These are phyloP conservation scores for Cepaea nemoralis DNA, from an alignment of 1,140 invertebrate species.

Conservation along the genomic window DNA sequence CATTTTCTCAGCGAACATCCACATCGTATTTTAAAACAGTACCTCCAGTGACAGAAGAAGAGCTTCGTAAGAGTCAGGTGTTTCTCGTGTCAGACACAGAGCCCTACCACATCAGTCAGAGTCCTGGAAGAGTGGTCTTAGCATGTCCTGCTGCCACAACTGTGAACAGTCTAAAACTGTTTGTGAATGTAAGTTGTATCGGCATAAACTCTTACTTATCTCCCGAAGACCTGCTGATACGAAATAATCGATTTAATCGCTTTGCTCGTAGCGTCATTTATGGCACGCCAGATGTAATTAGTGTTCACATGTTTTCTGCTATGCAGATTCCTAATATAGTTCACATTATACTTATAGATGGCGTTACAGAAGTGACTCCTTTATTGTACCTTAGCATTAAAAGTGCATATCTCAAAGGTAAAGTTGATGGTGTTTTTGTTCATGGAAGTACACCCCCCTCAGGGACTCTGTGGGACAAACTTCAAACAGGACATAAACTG, in stretches of 20 bases:
- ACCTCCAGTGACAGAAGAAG: constrained; percentile 8
- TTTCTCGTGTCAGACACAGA: constrained; percentile 21
- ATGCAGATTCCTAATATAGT: constrained; percentile 30
- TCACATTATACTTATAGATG: constrained; percentile 33
- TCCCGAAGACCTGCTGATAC: background rate
- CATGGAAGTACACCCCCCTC: constrained; percentile 3
- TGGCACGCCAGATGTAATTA: background rate
- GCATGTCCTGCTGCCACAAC: background rate
- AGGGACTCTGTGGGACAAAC: constrained; percentile 17
- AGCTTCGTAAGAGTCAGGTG: constrained; percentile 16
- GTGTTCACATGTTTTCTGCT: background rate
- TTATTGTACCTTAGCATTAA: constrained; percentile 31
- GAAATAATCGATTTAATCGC: constrained; percentile 10
- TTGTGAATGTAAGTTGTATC: constrained; percentile 14
- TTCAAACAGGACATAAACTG: constrained; percentile 3
- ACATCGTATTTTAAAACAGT: background rate
- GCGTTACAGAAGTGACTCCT: constrained; percentile 7
- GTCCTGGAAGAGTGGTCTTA: constrained; percentile 17
- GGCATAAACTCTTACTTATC: constrained; percentile 3
- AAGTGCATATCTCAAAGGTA: constrained; percentile 30
- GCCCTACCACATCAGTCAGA: constrained; percentile 25
- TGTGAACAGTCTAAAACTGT: background rate
- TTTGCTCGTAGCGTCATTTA: constrained; percentile 23
- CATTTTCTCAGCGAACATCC: background rate
- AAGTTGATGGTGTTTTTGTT: constrained; percentile 28